Evolutionary conservation across 2,888 invertebrate species (phyloP).

Genomic region (Phyllotreta cruciferae): DNA sequence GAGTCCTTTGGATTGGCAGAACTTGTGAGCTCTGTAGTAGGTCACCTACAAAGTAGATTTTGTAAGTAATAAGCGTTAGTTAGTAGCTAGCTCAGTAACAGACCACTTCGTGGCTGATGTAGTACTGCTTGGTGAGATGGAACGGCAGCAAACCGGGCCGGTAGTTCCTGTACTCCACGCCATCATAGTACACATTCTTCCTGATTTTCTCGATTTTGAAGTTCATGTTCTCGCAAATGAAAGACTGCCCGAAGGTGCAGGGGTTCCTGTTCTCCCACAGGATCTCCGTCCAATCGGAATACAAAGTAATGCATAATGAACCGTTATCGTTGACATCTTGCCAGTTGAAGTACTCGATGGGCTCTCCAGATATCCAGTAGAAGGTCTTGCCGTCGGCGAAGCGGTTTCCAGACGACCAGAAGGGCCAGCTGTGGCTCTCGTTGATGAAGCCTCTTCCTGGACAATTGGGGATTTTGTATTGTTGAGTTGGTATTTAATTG

Average conservation of each 20-base stretch:
- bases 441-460: slow-evolving; percentile 11
- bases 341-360: slow-evolving; percentile 22
- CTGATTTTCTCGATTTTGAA: not conserved
- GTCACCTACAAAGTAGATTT: slow-evolving; percentile 10
- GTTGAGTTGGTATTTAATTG: no score
- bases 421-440: slow-evolving; percentile 15
- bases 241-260: slow-evolving; percentile 6
- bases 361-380: slow-evolving; percentile 14
- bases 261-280: slow-evolving; percentile 10
- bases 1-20: slow-evolving; percentile 2
- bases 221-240: slow-evolving; percentile 10
- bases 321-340: slow-evolving; percentile 7
- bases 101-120: slow-evolving; percentile 10
- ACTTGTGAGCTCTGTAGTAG: slow-evolving; percentile 13
- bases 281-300: slow-evolving; percentile 16
- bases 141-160: slow-evolving; percentile 8
- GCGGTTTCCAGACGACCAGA: slow-evolving; percentile 21
- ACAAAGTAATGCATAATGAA: slow-evolving; percentile 9
- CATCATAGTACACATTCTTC: slow-evolving; percentile 13
- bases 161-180: slow-evolving; percentile 12
- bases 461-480: no score
- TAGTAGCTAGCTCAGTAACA: not conserved
- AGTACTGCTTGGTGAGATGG: slow-evolving; percentile 12
- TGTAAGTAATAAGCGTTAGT: not conserved
- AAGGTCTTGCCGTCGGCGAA: slow-evolving; percentile 13